Evolutionary conservation across 2,113 vertebrate genomes (phyloP).

Genomic region (Cranoglanis bouderius): DNA sequence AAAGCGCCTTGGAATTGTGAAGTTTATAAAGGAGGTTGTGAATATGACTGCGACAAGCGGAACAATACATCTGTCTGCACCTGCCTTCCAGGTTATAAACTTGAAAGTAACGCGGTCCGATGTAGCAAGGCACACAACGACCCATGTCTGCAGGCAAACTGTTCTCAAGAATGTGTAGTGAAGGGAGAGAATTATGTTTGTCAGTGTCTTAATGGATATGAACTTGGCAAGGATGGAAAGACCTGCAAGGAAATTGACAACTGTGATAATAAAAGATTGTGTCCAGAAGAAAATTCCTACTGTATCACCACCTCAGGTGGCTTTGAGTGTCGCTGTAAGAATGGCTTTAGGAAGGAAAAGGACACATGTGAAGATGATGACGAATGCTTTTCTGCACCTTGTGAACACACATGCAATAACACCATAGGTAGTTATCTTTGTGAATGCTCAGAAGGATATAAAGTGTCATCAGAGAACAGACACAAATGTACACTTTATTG

Average conservation of each 20-base stretch:
- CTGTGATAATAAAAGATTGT: conserved; percentile 59
- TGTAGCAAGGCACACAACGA: conserved; percentile 17
- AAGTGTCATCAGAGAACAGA: neutral
- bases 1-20: conserved; percentile 54
- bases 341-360: conserved; percentile 46
- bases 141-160: conserved; percentile 2
- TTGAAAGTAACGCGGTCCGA: conserved; percentile 31
- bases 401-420: conserved; percentile 67
- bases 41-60: conserved; percentile 3
- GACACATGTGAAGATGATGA: conserved; percentile 63
- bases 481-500: conserved; percentile 62
- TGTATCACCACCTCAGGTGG: conserved; percentile 59
- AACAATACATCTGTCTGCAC: neutral
- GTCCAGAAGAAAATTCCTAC: conserved; percentile 50
- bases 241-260: conserved; percentile 59
- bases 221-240: conserved; percentile 20
- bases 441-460: conserved; percentile 56
- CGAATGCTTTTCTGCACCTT: conserved; percentile 65
- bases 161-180: conserved; percentile 35
- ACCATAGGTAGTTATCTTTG: conserved; percentile 60
- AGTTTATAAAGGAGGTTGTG: conserved; percentile 49
- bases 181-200: neutral
- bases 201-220: conserved; percentile 20
- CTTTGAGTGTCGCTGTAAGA: conserved; percentile 63
- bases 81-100: conserved; percentile 39